A percentile compares a stretch with the other conserved stretches of the same genome.
phyloP scores from a whole-genome alignment of 2,888 invertebrate species.

The Sisyra nigra region DNA sequence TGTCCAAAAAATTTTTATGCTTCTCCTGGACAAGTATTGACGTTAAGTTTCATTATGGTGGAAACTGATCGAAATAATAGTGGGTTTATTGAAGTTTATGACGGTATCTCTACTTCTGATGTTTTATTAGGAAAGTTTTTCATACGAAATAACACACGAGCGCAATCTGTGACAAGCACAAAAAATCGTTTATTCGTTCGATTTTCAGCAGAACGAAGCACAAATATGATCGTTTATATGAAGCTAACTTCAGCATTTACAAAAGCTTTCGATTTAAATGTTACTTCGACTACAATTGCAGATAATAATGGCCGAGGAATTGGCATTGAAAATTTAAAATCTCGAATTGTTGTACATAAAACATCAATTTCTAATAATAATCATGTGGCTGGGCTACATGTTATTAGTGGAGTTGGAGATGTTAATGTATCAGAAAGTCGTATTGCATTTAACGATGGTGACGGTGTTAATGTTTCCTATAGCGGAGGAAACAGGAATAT shows the following conservation, averaged over 20 bases:
- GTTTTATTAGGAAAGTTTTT: conserved; percentile 52
- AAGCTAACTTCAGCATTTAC: conserved; percentile 60
- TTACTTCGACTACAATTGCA: conserved; percentile 68
- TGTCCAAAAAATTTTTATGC: conserved; percentile 73
- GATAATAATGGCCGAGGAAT: conserved; percentile 93
- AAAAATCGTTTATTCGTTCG: conserved; percentile 64
- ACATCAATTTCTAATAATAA: conserved; percentile 74
- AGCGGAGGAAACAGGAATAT: conserved; percentile 89
- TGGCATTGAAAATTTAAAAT: conserved; percentile 78
- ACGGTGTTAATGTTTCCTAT: conserved; percentile 90
- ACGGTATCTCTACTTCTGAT: conserved; percentile 55
- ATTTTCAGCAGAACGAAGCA: conserved; percentile 56
- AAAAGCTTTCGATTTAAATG: conserved; percentile 72
- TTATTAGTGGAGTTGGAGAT: conserved; percentile 83
- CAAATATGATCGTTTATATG: conserved; percentile 61
- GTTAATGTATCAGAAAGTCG: conserved; percentile 83
- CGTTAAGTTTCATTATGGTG: conserved; percentile 72
- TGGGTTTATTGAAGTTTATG: conserved; percentile 59
- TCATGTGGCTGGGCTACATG: conserved; percentile 80
- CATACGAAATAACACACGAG: conserved; percentile 71
- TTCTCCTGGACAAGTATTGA: conserved; percentile 60
- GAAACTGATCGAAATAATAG: conserved; percentile 59
- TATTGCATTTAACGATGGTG: conserved; percentile 81
- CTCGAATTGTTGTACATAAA: conserved; percentile 70
- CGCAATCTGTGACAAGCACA: conserved; percentile 75